These are phyloP conservation scores for Phylloscopus trochilus DNA, from an alignment of 2,113 vertebrate genomes.

Conservation along the genomic window DNA sequence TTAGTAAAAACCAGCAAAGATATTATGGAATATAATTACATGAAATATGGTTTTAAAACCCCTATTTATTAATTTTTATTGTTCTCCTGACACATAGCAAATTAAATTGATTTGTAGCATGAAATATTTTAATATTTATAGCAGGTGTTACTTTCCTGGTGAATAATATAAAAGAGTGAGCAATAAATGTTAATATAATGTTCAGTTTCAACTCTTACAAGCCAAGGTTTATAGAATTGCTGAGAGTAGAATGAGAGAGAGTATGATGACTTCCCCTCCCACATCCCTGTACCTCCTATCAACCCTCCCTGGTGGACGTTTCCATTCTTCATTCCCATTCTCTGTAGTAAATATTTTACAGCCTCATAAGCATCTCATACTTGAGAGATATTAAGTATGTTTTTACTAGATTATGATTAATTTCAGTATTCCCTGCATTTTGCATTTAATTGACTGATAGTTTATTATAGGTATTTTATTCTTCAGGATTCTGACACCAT, in stretches of 20 bases:
- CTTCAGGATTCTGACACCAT: not conserved
- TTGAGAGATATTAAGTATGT: not conserved
- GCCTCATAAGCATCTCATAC: not conserved
- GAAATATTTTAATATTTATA: constrained; percentile 26
- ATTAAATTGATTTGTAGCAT: constrained; percentile 39
- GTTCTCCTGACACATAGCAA: not conserved
- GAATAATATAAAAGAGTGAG: not conserved
- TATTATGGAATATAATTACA: not conserved
- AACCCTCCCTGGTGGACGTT: not conserved
- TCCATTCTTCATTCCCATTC: constrained; percentile 14
- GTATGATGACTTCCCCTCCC: not conserved
- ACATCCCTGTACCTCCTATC: not conserved
- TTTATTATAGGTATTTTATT: not conserved
- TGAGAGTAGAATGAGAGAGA: not conserved
- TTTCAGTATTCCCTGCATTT: constrained; percentile 10
- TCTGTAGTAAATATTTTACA: constrained; percentile 17
- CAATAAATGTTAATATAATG: constrained; percentile 16
- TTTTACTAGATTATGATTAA: constrained; percentile 20
- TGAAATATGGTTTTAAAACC: not conserved
- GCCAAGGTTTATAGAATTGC: not conserved
- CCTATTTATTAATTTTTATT: not conserved
- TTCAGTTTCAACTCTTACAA: constrained; percentile 7
- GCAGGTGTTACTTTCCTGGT: not conserved
- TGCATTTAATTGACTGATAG: not conserved
- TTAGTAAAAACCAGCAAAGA: not conserved